phyloP scores from a whole-genome alignment of 2,113 vertebrate species.

The Cichladusa arquata region DNA sequence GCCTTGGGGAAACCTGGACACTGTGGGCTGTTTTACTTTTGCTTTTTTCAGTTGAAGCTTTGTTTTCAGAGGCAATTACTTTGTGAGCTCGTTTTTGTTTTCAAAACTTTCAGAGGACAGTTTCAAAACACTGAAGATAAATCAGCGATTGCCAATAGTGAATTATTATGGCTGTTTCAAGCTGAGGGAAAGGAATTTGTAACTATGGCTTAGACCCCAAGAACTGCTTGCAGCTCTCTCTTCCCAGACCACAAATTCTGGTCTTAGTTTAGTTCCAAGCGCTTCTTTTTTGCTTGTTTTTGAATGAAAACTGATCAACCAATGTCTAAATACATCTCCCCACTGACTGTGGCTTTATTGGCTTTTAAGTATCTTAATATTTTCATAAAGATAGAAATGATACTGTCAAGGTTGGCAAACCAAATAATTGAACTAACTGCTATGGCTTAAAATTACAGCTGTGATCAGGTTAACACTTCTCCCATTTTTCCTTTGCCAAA shows the following conservation, averaged over 20 bases:
- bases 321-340: not conserved
- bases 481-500: constrained; percentile 60
- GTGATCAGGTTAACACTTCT: constrained; percentile 62
- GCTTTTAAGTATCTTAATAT: not conserved
- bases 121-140: constrained; percentile 3
- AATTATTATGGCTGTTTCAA: not conserved
- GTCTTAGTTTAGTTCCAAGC: not conserved
- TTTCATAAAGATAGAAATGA: constrained; percentile 43
- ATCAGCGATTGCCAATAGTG: not conserved
- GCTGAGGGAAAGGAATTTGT: not conserved
- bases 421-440: constrained; percentile 74
- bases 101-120: not conserved
- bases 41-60: not conserved
- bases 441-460: constrained; percentile 55
- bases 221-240: not conserved
- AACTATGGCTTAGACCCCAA: constrained; percentile 1
- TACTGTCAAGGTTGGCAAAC: constrained; percentile 77
- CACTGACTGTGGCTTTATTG: not conserved
- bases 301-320: not conserved
- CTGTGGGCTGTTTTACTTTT: not conserved
- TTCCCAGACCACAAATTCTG: constrained; percentile 2
- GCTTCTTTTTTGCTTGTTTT: not conserved
- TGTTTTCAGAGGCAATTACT: not conserved
- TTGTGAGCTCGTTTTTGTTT: not conserved
- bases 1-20: not conserved